Evolutionary conservation across 1,140 invertebrate species (phyloP).

Genomic region (Epicauta chinensis): DNA sequence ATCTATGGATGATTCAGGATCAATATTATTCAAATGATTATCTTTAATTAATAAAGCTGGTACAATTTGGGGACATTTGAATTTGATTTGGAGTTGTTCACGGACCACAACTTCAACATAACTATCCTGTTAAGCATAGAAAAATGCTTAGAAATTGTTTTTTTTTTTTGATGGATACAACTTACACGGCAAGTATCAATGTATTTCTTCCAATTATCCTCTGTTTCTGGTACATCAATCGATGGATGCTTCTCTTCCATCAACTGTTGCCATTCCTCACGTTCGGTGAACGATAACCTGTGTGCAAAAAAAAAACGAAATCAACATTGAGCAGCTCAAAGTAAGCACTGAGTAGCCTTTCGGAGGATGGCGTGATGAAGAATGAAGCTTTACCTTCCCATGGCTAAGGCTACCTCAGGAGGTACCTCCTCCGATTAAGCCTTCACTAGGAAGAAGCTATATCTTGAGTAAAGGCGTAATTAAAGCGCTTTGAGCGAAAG

Average conservation of each 20-base stretch:
- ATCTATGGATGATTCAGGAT: constrained; percentile 42
- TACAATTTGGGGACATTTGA: constrained; percentile 30
- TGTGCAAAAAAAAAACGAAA: too few relatives aligned
- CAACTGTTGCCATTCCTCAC: too few relatives aligned
- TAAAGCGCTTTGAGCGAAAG: constrained; percentile 21
- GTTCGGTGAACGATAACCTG: too few relatives aligned
- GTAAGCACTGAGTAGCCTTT: too few relatives aligned
- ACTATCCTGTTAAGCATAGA: constrained; percentile 20
- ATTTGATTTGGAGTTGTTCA: neutral
- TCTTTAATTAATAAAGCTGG: constrained; percentile 28
- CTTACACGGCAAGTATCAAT: constrained; percentile 32
- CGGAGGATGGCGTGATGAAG: too few relatives aligned
- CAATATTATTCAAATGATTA: constrained; percentile 37
- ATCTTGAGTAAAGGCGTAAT: too few relatives aligned
- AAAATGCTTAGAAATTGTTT: neutral
- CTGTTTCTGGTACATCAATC: neutral
- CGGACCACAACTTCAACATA: too few relatives aligned
- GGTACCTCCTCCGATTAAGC: too few relatives aligned
- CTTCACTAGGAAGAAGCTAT: too few relatives aligned
- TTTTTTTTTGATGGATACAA: neutral
- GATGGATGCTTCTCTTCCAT: constrained; percentile 21
- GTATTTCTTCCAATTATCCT: constrained; percentile 31
- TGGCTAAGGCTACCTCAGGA: too few relatives aligned
- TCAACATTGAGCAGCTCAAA: too few relatives aligned
- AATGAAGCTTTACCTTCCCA: too few relatives aligned